Percentiles rank a stretch among this genome's conserved stretches.
Evolutionary conservation across 2,113 vertebrate genomes (phyloP).

Genomic region (Parotia lawesii): DNA sequence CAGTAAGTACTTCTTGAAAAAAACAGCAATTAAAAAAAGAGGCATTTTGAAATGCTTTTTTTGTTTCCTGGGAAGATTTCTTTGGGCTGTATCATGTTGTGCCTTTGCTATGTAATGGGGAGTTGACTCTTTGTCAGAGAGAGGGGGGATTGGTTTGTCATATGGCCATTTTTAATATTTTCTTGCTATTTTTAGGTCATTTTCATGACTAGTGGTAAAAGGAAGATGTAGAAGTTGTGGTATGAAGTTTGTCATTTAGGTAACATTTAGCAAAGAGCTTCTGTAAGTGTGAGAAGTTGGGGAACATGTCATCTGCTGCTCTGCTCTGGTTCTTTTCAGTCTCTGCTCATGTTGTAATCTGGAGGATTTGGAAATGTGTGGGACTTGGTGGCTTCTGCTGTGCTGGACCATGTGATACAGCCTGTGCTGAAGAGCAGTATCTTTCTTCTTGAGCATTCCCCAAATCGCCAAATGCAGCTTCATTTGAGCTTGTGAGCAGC

Average conservation of each 20-base stretch:
- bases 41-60: not conserved
- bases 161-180: not conserved
- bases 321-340: not conserved
- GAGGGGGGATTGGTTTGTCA: not conserved
- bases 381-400: not conserved
- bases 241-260: not conserved
- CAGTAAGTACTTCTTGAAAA: not conserved
- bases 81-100: conserved; percentile 6
- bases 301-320: not conserved
- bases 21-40: not conserved
- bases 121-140: not conserved
- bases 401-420: not conserved
- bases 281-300: not conserved
- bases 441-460: not conserved
- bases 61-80: not conserved
- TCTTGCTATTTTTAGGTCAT: not conserved
- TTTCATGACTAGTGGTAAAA: not conserved
- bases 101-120: not conserved
- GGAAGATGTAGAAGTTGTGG: not conserved
- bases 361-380: not conserved
- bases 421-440: not conserved
- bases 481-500: not conserved
- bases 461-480: not conserved
- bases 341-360: not conserved
- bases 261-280: not conserved